Base-by-base conservation (phyloP, 2,888 invertebrate genomes). In the Scaptomyza flava region DNA sequence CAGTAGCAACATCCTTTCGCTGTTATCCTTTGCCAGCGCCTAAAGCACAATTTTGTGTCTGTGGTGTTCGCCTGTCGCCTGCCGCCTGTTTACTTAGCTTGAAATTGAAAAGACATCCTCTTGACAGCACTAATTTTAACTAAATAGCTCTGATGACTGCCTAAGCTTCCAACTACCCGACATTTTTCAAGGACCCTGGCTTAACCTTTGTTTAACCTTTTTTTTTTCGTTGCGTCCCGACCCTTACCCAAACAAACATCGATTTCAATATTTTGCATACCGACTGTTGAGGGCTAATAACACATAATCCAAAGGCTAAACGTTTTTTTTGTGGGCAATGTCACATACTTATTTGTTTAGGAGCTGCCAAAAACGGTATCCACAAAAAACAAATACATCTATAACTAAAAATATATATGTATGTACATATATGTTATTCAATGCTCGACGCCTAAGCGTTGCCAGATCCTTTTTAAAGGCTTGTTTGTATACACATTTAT, bases 181-280 rank as follows among this genome's bases (percentile, higher is more conserved):
- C 38, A 57, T 61, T 59, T 65, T 52, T 56, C 54, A 17, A 30
- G 36, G 14, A 27, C 6, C 46, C 34, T 31, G 54, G 82, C 77
- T 82, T 81, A 87, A 87, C 82, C 87, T 82, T 82, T 84, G 77
- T 81, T 76, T 69, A 87, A 84, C 87, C 81, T 84, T 84, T 75
- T 17, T 83, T 72, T 11, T 71, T 72, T 23, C 3, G 23, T 23
- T 23, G 23, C 23, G 23, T 6, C 2, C n/a, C 47, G 50, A 43
- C 51, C 51, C 42, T 45, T 33, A 7, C 42, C 20, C 11, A 12
- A 52, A 48, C 62, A 68, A 56, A 48, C 62, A 68, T 62, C 52
- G 68, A 77, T 61, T 66, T 70, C 69, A n/a, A 78, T 77, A 78
- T 77, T 78, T 69, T 60, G 60, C 70, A 65, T 65, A 68, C 68